Evolutionary conservation across 2,888 invertebrate genomes (phyloP).

Genomic region (Melolontha melolontha): DNA sequence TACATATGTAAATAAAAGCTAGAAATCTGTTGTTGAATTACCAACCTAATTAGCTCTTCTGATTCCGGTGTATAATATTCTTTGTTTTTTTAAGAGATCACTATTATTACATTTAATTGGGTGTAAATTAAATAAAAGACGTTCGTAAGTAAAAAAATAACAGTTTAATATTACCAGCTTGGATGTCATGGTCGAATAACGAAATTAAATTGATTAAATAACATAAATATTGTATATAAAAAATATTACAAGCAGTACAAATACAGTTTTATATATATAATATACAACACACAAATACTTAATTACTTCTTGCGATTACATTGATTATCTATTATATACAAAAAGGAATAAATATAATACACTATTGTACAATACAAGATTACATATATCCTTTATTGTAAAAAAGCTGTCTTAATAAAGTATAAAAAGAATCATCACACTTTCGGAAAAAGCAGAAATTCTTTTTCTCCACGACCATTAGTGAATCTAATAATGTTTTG

Average conservation of each 20-base stretch:
- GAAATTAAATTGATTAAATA: conserved; percentile 1
- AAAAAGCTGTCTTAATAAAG: conserved; percentile 17
- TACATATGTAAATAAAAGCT: no score
- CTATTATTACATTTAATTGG: no score
- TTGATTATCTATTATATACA: conserved; percentile 19
- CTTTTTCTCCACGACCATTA: no score
- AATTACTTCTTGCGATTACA: background rate
- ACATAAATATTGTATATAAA: conserved; percentile 26
- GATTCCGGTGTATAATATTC: no score
- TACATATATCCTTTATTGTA: background rate
- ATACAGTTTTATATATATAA: conserved; percentile 27
- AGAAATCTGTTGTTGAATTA: no score
- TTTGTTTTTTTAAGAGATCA: no score
- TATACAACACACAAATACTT: conserved; percentile 22
- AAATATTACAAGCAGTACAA: conserved; percentile 14
- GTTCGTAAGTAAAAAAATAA: conserved; percentile 28
- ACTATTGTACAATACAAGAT: conserved; percentile 18
- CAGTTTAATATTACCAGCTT: conserved; percentile 24
- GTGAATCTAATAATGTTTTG: no score
- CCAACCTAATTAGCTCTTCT: no score
- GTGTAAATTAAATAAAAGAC: background rate
- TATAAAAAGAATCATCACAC: background rate
- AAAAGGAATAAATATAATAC: conserved; percentile 25
- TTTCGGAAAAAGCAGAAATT: no score
- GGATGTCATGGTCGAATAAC: conserved; percentile 17